phyloP scores from a whole-genome alignment of 2,113 vertebrate genomes.

The Misgurnus mizolepis region DNA sequence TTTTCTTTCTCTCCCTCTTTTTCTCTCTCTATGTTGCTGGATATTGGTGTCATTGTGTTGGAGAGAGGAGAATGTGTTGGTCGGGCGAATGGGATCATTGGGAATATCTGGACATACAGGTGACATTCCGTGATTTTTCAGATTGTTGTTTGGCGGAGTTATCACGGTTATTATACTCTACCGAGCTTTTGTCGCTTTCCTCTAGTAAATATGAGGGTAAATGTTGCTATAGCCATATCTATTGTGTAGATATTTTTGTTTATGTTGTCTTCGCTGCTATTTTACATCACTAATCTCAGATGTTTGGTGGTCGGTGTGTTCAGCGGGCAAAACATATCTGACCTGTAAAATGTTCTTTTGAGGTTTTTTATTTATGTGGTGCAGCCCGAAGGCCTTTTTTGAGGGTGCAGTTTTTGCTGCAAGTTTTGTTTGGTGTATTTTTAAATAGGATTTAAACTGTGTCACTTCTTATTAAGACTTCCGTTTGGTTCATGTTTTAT shows the following conservation, averaged over 20 bases:
- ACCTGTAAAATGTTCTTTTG: constrained; percentile 15
- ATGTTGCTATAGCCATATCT: too few species aligned
- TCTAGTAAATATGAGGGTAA: too few species aligned
- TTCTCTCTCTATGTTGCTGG: constrained; percentile 17
- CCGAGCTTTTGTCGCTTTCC: too few species aligned
- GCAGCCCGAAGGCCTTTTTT: background rate
- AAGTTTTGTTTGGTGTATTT: background rate
- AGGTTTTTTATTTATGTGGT: constrained; percentile 8
- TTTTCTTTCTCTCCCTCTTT: constrained; percentile 23
- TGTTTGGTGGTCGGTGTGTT: constrained; percentile 1
- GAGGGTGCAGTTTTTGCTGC: background rate
- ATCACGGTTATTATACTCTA: background rate
- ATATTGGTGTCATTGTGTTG: constrained; percentile 22
- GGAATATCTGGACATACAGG: constrained; percentile 54
- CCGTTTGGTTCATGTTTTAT: background rate
- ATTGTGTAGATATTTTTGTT: too few species aligned
- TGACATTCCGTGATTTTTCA: background rate
- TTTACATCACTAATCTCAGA: background rate
- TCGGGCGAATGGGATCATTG: constrained; percentile 57
- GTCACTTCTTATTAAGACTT: background rate
- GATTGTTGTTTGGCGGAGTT: background rate
- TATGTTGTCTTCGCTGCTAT: background rate
- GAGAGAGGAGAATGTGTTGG: constrained; percentile 57
- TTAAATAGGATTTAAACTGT: background rate
- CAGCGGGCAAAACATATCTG: background rate